These are phyloP conservation scores for Corydoras maculifer DNA, from an alignment of 2,113 vertebrate species.

Conservation along the genomic window DNA sequence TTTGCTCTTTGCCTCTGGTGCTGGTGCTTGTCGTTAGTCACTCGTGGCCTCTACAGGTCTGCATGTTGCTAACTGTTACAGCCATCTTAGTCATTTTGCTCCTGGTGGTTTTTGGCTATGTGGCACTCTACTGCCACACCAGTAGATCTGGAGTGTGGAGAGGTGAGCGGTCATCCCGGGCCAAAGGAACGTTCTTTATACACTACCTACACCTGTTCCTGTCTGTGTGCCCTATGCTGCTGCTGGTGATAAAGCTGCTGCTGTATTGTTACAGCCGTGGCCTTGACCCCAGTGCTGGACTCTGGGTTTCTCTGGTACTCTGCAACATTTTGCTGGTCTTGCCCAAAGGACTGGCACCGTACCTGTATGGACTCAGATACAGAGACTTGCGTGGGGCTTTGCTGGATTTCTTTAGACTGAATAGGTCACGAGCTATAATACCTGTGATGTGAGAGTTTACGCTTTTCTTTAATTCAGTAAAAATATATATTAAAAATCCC, in stretches of 20 bases:
- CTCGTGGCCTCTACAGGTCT: slow-evolving; percentile 55
- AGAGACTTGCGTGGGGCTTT: slow-evolving; percentile 64
- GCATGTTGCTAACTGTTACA: slow-evolving; percentile 56
- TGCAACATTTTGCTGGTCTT: slow-evolving; percentile 66
- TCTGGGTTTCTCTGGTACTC: slow-evolving; percentile 63
- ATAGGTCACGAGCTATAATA: slow-evolving; percentile 39
- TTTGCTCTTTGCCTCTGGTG: slow-evolving; percentile 59
- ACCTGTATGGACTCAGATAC: slow-evolving; percentile 66
- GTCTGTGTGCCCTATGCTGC: slow-evolving; percentile 65
- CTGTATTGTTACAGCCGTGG: slow-evolving; percentile 43
- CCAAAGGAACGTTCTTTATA: slow-evolving; percentile 69
- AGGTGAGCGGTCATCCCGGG: slow-evolving; percentile 58
- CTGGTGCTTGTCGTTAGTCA: slow-evolving; percentile 61
- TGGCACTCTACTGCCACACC: slow-evolving; percentile 65
- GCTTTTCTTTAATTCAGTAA: neutral
- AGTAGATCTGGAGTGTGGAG: slow-evolving; percentile 62
- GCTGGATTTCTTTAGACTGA: slow-evolving; percentile 54
- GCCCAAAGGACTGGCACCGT: slow-evolving; percentile 68
- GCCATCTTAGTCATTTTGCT: slow-evolving; percentile 61
- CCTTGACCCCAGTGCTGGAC: slow-evolving; percentile 46
- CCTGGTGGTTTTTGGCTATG: slow-evolving; percentile 64
- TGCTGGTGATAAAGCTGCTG: slow-evolving; percentile 60
- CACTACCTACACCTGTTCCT: slow-evolving; percentile 70
- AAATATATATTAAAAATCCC: neutral
- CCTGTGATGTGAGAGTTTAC: slow-evolving; percentile 42